These are phyloP conservation scores for Propithecus perrieri DNA, from an alignment of 2,797 vertebrate genomes.

Conservation along the genomic window DNA sequence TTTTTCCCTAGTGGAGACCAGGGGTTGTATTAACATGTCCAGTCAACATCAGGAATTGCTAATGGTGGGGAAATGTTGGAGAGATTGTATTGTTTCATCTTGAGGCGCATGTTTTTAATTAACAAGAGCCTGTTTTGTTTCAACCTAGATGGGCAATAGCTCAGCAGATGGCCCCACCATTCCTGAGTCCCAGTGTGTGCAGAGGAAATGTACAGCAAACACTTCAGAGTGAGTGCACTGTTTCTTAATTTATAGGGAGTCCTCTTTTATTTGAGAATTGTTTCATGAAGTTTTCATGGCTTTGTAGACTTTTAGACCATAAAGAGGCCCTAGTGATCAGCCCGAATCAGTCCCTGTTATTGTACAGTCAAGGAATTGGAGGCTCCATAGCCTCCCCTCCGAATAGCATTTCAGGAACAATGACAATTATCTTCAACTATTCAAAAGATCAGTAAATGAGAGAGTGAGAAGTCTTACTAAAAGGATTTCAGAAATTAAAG, in stretches of 20 bases:
- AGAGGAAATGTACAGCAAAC: conserved; percentile 83
- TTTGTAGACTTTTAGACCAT: not conserved
- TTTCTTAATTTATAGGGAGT: conserved; percentile 50
- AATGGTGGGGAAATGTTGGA: conserved; percentile 70
- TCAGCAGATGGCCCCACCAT: conserved; percentile 80
- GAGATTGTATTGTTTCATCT: conserved; percentile 74
- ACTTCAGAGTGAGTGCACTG: conserved; percentile 69
- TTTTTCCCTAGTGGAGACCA: not conserved
- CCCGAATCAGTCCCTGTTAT: not conserved
- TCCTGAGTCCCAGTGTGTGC: conserved; percentile 72
- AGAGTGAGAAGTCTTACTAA: not conserved
- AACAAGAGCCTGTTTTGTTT: conserved; percentile 72
- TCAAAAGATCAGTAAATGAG: not conserved
- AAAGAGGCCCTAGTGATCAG: conserved; percentile 5
- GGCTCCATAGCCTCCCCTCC: not conserved
- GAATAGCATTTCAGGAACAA: not conserved
- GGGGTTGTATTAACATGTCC: conserved; percentile 14
- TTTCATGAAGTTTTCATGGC: conserved; percentile 42
- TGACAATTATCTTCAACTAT: not conserved
- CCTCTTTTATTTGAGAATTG: conserved; percentile 58
- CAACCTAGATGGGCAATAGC: conserved; percentile 80
- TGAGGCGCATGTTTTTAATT: conserved; percentile 82
- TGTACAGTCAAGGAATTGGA: not conserved
- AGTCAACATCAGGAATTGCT: conserved; percentile 50
- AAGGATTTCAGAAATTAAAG: conserved; percentile 36